Percentiles rank a stretch among this genome's conserved stretches.
phyloP scores from a whole-genome alignment of 2,888 invertebrate species.

The Xiphydria camelus region DNA sequence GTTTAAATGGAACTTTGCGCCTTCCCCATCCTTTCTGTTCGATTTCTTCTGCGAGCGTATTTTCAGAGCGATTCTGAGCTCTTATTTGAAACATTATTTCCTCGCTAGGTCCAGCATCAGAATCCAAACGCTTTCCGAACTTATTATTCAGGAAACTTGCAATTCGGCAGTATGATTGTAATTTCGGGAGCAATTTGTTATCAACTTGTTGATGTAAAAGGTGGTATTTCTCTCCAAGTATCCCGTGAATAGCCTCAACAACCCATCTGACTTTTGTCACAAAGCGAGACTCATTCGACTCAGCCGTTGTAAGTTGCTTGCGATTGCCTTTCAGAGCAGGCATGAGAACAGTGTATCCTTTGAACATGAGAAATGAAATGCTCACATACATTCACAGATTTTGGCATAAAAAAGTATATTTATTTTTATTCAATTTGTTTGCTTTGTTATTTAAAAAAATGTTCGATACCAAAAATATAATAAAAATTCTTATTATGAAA shows the following conservation, averaged over 20 bases:
- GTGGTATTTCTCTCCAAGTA: too few relatives aligned
- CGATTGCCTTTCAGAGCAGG: too few relatives aligned
- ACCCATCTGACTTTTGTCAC: constrained; percentile 26
- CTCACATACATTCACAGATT: too few relatives aligned
- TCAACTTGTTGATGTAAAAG: too few relatives aligned
- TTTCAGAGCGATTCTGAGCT: not conserved
- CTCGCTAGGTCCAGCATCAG: constrained; percentile 1
- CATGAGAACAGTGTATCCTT: too few relatives aligned
- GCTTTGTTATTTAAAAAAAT: too few relatives aligned
- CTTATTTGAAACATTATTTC: constrained; percentile 5
- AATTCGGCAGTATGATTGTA: constrained; percentile 14
- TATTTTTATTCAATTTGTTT: too few relatives aligned
- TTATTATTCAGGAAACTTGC: constrained; percentile 22
- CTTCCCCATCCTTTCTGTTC: not conserved
- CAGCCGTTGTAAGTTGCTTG: constrained; percentile 21
- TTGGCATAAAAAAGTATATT: too few relatives aligned
- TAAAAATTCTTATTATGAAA: too few relatives aligned
- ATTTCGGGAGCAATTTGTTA: constrained; percentile 20
- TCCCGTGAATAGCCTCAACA: too few relatives aligned
- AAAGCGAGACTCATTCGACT: constrained; percentile 24
- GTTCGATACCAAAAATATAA: too few relatives aligned
- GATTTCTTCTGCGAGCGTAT: constrained; percentile 8
- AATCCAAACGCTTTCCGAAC: constrained; percentile 21
- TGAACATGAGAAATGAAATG: too few relatives aligned
- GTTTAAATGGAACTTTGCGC: constrained; percentile 8